Evolutionary conservation across 2,113 vertebrate species (phyloP).

Genomic region (Dinomys branickii): DNA sequence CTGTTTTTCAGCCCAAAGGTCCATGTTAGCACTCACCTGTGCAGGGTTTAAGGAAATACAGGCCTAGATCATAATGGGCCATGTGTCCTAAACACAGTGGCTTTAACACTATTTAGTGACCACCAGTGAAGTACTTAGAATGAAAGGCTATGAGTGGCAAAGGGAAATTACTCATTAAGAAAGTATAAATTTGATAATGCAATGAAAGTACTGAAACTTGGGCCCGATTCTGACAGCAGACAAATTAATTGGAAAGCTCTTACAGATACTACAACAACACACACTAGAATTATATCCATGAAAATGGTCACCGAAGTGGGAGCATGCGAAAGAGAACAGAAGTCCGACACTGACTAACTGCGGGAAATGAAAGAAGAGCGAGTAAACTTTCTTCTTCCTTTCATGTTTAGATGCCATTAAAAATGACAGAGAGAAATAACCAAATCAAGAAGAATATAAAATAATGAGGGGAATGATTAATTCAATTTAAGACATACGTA

Average conservation of each 20-base stretch:
- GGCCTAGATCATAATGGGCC: background rate
- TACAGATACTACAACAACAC: background rate
- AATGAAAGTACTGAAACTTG: background rate
- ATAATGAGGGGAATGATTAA: background rate
- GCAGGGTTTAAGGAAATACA: background rate
- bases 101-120: background rate
- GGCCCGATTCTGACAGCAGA: background rate
- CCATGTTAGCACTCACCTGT: background rate
- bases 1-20: background rate
- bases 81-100: background rate
- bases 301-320: background rate
- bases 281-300: background rate
- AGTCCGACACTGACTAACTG: background rate
- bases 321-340: background rate
- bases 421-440: background rate
- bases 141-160: background rate
- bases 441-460: background rate
- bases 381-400: background rate
- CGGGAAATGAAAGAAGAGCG: background rate
- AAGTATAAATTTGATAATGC: background rate
- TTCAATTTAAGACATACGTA: background rate
- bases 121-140: background rate
- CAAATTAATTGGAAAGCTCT: background rate
- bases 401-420: background rate
- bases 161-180: background rate